Evolutionary conservation across 2,888 invertebrate species (phyloP).

Genomic region (Lissonota sp.): DNA sequence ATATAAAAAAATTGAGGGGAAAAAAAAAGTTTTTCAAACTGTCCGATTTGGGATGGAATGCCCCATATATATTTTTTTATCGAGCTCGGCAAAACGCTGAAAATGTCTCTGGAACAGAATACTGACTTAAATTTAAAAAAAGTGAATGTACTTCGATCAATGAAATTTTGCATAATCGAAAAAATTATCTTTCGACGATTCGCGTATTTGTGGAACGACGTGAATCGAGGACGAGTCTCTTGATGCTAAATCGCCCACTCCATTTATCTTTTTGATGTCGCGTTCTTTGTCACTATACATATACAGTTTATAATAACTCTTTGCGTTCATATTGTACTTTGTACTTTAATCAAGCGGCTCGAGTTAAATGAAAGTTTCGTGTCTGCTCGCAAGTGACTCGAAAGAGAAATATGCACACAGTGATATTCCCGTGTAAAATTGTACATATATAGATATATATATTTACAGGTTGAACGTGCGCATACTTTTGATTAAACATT

Average conservation of each 20-base stretch:
- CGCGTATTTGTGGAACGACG: no score
- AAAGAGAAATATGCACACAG: slow-evolving; percentile 5
- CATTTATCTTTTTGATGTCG: neutral
- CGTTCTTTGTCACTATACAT: slow-evolving; percentile 3
- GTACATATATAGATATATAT: slow-evolving; percentile 7
- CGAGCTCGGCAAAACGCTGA: no score
- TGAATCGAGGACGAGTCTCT: no score
- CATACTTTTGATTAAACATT: slow-evolving; percentile 9
- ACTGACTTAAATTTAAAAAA: no score
- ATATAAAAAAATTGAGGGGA: no score
- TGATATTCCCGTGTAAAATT: slow-evolving; percentile 10
- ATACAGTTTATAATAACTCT: neutral
- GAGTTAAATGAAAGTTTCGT: slow-evolving; percentile 50
- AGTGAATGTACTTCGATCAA: no score
- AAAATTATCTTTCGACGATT: no score
- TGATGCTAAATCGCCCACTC: neutral
- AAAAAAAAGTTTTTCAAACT: no score
- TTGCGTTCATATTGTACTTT: slow-evolving; percentile 24
- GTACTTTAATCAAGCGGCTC: slow-evolving; percentile 53
- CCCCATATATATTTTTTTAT: no score
- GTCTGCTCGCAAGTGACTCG: slow-evolving; percentile 2
- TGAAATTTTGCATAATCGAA: no score
- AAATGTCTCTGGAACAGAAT: no score
- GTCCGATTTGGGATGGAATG: no score
- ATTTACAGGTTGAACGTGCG: neutral